Conservation (phyloP, 2,113 vertebrate species). For the Melanerpes aurifrons region DNA sequence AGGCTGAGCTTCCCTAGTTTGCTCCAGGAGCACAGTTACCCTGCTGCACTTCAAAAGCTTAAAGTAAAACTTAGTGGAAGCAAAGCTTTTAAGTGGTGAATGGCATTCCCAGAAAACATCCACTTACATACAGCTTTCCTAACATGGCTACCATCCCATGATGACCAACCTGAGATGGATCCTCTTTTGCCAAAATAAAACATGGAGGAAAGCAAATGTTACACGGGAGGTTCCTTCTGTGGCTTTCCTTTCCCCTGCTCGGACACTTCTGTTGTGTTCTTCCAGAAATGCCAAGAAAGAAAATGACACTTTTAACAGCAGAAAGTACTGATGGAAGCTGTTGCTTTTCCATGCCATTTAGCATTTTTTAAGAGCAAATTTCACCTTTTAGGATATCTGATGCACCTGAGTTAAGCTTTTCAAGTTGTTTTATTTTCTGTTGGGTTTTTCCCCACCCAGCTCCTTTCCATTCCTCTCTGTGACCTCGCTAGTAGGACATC, state of each 20-base stretch:
- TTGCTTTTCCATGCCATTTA: not conserved
- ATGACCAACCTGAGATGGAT: not conserved
- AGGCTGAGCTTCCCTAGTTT: not conserved
- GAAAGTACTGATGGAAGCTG: not conserved
- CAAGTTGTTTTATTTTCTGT: not conserved
- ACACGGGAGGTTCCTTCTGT: not conserved
- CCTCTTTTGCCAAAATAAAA: not conserved
- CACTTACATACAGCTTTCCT: not conserved
- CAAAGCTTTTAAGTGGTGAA: not conserved
- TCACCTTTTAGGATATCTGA: slow-evolving; percentile 9
- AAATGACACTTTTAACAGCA: slow-evolving; percentile 13
- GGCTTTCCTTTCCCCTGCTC: not conserved
- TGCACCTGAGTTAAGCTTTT: slow-evolving; percentile 57
- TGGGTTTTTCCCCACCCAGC: not conserved
- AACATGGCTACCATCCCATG: accelerated
- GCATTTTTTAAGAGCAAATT: not conserved
- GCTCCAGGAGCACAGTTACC: not conserved
- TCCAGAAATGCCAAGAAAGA: slow-evolving; percentile 20
- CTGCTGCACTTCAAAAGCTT: not conserved
- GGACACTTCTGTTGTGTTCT: not conserved
- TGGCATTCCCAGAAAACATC: not conserved
- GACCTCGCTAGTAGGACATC: not conserved
- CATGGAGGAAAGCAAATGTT: not conserved
- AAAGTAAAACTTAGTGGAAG: not conserved
- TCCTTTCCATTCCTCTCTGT: not conserved